Base-by-base conservation (phyloP, 1,140 invertebrate species). In the Hermatobates lingyangjiaoensis region DNA sequence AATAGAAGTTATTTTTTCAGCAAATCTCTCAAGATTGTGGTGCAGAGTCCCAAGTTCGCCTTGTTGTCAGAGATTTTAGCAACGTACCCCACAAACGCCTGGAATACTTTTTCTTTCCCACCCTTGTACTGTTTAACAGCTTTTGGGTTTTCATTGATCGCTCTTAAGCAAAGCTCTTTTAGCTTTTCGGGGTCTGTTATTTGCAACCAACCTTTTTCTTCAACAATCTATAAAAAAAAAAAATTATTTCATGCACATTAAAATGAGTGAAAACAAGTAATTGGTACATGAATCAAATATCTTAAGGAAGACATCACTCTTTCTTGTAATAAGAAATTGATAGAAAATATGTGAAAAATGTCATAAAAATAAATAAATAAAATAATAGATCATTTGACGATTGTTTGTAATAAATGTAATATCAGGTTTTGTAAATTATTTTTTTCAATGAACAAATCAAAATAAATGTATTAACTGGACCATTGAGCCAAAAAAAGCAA, bases 41-140 rank as follows among this genome's bases (percentile, higher is more conserved):
- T 63, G 51, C 71, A 75, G 54, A 69, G 49, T 46, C 62, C 65
- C 79, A 83, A 81, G 60, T 86, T 74, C 24, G 75, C 73, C 64
- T 72, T 71, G 56, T 76, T 66, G 23, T 76, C 60, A 18, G 75
- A 73, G 51, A 64, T 63, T 52, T 72, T 75, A 28, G 63, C 68
- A 27, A 81, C 65, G 55, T 71, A 62, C n/a, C 72, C 73, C 26
- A 79, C 59, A 34, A 86, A 70, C 44, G 71, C 71, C 55, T 70
- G 74, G 45, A 81, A 73, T 3, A 76, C 71, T 66, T 82, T 83
- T 2, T 57, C 64, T 63, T 84, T 85, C n/a, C 83, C 82, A 3
- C 65, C 65, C 64, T 74, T 76, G 58, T 76, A 84, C 55, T 75
- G 67, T 57, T 68, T 66, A 14, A 83, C 77, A 39, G 77, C 60